Evolutionary conservation across 2,888 invertebrate genomes (phyloP), one percentile per base, ranked within the genome.

Genomic region (Epirrhoe tristata): DNA sequence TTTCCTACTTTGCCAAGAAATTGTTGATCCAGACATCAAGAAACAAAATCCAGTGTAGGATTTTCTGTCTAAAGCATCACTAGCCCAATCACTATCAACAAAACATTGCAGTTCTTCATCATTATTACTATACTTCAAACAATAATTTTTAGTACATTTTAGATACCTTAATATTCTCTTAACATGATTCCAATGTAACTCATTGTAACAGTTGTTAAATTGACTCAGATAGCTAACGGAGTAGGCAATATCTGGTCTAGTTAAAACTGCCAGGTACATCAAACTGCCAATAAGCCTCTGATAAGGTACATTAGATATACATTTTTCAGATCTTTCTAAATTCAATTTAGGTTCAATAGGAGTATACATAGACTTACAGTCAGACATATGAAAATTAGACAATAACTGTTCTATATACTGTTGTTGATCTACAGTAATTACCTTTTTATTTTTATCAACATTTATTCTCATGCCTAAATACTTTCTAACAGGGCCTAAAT

Each of bases 261-360:
- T 75, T 0, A 73, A 54, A 0, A 73, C 71, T 4, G 74, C 24
- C 7, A 75, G 32, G 43, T 73, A 75, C 72, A 76, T 74, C 6
- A 78, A 16, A 7, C 71, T 66, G 6, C 76, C 77, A n/a, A 79
- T 70, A 1, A 75, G 7, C 6, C 24, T 4, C 12, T 60, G 59
- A 60, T 53, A 60, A 5, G 59, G 53, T n/a, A 5, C 16, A 14
- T 43, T 51, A 17, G 0, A 10, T 6, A 17, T 39, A 2, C 36
- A 14, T 3, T 0, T 5, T n/a, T 16, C 31, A 48, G 8, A 5
- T 53, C 53, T 60, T 6, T 55, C 36, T 12, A 73, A 4, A 36
- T 74, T 71, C 51, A 77, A 66, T 57, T 70, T 72, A 63, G 10
- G 0, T 34, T 77, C 77, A 52, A 78, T 77, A 7, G 76, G 77